Evolutionary conservation across 2,797 vertebrate species (phyloP).

Genomic region (Ctenosaura bakeri): DNA sequence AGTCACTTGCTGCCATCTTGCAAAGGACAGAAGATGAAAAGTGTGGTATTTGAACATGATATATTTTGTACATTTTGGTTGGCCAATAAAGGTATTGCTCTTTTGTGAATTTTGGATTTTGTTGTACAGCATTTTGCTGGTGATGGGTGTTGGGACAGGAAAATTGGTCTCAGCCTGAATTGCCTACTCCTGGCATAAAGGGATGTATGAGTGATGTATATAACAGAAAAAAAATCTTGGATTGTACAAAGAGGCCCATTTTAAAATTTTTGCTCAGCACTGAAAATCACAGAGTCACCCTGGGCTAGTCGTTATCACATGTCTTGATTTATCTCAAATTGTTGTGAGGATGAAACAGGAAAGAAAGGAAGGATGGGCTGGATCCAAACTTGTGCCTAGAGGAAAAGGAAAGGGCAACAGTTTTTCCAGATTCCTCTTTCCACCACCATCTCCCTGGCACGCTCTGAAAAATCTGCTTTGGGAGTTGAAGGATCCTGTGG

Average conservation of each 20-base stretch:
- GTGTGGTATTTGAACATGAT: too few relatives aligned
- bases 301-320: not conserved
- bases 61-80: too few relatives aligned
- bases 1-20: too few relatives aligned
- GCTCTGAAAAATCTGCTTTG: not conserved
- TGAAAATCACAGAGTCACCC: not conserved
- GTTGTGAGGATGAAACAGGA: not conserved
- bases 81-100: too few relatives aligned
- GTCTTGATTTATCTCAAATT: not conserved
- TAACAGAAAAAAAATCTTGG: not conserved
- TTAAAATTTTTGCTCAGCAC: not conserved
- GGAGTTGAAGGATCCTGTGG: not conserved
- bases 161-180: too few relatives aligned
- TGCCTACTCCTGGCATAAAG: not conserved
- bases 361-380: not conserved
- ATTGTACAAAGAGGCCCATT: not conserved
- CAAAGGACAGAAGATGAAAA: too few relatives aligned
- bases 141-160: too few relatives aligned
- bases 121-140: too few relatives aligned
- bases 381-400: not conserved
- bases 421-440: not conserved
- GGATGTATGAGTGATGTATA: not conserved
- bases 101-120: too few relatives aligned
- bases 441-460: too few relatives aligned
- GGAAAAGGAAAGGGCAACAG: not conserved